Evolutionary conservation across 2,888 invertebrate genomes (phyloP).

Genomic region (Tanypteryx hageni): DNA sequence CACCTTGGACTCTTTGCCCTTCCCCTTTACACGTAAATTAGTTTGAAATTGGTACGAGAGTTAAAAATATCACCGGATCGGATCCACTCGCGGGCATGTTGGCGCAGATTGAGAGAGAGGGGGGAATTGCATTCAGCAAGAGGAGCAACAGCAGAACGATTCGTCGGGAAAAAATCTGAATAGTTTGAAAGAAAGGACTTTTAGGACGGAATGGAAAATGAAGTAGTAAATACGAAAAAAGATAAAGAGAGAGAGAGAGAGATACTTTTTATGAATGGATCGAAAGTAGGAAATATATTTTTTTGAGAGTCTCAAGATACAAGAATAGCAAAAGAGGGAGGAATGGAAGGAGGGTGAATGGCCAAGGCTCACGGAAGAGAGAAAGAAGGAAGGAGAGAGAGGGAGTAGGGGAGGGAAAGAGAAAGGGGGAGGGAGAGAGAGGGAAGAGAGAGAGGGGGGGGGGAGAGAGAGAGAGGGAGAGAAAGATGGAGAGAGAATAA

Average conservation of each 20-base stretch:
- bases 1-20: too few species aligned
- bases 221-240: background rate
- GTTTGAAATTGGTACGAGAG: too few species aligned
- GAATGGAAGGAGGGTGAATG: background rate
- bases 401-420: background rate
- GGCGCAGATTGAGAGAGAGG: too few species aligned
- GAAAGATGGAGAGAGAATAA: background rate
- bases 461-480: background rate
- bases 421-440: background rate
- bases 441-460: background rate
- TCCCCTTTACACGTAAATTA: too few species aligned
- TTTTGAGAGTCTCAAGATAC: too few species aligned
- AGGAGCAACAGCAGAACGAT: too few species aligned
- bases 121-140: too few species aligned
- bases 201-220: background rate
- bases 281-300: background rate
- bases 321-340: background rate
- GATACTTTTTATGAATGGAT: background rate
- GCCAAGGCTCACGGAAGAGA: background rate
- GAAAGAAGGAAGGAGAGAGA: background rate
- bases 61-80: too few species aligned
- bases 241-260: background rate
- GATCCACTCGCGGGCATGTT: too few species aligned
- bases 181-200: background rate
- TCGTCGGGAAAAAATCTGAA: too few species aligned